Evolutionary conservation across 2,888 invertebrate species (phyloP), one percentile per base, ranked within the genome.

Genomic region (Portevinia maculata): DNA sequence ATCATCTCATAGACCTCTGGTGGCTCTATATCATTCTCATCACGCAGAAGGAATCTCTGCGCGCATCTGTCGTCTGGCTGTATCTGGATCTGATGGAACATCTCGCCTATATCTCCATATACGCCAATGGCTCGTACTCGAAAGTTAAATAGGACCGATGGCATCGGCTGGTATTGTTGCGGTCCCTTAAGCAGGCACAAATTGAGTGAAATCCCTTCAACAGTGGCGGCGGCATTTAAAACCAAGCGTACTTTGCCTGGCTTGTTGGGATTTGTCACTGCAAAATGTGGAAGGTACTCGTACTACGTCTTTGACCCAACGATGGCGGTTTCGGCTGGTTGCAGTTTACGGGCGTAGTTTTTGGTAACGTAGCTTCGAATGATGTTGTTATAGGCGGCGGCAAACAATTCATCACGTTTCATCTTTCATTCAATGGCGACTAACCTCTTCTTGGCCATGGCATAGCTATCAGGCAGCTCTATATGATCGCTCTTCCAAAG

Each of bases 71-170:
- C 88, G 46, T 86, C 84, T 0, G 67, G 37, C 11, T 70, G 15
- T 17, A 62, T 24, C 2, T 3, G 3, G 2, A 24, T 5, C 37
- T 86, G 55, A 30, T 85, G 73, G 21, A 86, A 87, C 86, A 87
- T 87, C 84, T 76, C 85, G 71, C 64, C 85, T 1, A 87, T 85
- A 60, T 87, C 87, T 5, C 85, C 86, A 53, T 69, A 71, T 21
- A 90, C 85, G 1, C 87, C 89, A 11, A 89, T 76, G 41, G 60
- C 79, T 28, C 87, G 74, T 84, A 87, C 87, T 11, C 89, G 84
- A 83, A 90, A 90, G 1, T 88, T 86, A 75, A 88, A 85, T 37
- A 89, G 69, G 1, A 89, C 87, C 1, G n/a, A n/a, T n/a, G n/a
- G 79, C 44, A 90, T 70, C 3, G 88, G 85, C 11, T 86, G 79